A percentile compares a stretch with the other conserved stretches of the same genome.
phyloP scores from a whole-genome alignment of 1,140 invertebrate species.

The Drosophila equinoxialis region DNA sequence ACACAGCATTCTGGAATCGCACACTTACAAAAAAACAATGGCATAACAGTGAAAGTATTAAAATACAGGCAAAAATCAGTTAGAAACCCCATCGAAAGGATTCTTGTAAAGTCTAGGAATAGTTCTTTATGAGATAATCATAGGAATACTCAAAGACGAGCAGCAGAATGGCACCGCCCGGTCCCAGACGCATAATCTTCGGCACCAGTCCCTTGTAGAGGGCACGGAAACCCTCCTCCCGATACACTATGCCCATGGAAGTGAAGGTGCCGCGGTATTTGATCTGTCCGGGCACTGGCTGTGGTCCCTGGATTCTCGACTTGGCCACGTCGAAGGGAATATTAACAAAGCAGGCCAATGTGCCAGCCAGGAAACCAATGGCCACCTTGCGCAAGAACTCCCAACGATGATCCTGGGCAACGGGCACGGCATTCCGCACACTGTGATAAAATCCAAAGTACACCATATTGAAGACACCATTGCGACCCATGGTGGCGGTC shows the following conservation, averaged over 20 bases:
- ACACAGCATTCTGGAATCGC: neutral
- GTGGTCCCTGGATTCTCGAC: constrained; percentile 96
- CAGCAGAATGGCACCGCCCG: constrained; percentile 95
- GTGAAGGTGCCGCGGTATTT: constrained; percentile 91
- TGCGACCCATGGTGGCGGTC: constrained; percentile 92
- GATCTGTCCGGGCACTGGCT: constrained; percentile 88
- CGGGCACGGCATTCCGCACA: constrained; percentile 90
- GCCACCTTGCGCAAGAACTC: constrained; percentile 89
- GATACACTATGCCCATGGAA: constrained; percentile 90
- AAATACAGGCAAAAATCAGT: constrained; percentile 4
- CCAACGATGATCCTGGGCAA: constrained; percentile 86
- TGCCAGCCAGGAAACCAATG: constrained; percentile 93
- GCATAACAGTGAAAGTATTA: too few species aligned
- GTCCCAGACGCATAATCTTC: constrained; percentile 94
- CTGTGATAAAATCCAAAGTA: constrained; percentile 98
- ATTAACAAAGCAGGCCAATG: constrained; percentile 92
- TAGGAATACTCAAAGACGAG: constrained; percentile 93
- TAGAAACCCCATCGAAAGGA: neutral
- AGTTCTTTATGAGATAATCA: constrained; percentile 85
- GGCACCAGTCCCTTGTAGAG: constrained; percentile 96
- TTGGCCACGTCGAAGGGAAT: constrained; percentile 98
- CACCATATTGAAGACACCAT: constrained; percentile 95
- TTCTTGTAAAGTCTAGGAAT: constrained; percentile 36
- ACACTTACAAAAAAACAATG: constrained; percentile 3
- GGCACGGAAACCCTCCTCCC: constrained; percentile 94